These are phyloP conservation scores for Acestrorhynchus altus DNA, from an alignment of 2,797 vertebrate genomes.

Conservation along the genomic window DNA sequence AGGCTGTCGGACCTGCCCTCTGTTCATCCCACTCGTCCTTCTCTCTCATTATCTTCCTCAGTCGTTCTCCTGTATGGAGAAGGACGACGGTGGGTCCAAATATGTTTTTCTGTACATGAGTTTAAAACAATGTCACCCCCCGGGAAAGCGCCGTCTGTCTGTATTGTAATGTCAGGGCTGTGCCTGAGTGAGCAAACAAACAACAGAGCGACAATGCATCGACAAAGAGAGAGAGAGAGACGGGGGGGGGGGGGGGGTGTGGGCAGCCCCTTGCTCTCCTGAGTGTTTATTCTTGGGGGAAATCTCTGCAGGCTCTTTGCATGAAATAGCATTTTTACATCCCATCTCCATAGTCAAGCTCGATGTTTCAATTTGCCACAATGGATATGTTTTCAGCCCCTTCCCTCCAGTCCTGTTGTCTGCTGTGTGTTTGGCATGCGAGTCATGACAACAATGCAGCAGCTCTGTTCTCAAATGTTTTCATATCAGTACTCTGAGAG, in stretches of 20 bases:
- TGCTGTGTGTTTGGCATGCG: conserved; percentile 11
- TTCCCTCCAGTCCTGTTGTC: conserved; percentile 9
- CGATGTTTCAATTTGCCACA: conserved; percentile 44
- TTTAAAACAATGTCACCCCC: background rate
- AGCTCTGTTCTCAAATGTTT: background rate
- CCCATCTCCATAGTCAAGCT: conserved; percentile 19
- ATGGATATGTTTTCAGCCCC: conserved; percentile 17
- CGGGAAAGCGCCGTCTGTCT: conserved; percentile 72
- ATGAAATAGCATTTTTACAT: conserved; percentile 33
- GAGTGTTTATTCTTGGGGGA: conserved; percentile 46
- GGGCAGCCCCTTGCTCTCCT: conserved; percentile 29
- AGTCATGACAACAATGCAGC: conserved; percentile 30
- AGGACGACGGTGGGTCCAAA: background rate
- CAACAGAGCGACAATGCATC: conserved; percentile 70
- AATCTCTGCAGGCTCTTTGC: conserved; percentile 28
- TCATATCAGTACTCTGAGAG: background rate
- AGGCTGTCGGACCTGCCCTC: background rate
- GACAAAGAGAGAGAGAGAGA: background rate
- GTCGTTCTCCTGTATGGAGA: background rate
- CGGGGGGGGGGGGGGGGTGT: background rate
- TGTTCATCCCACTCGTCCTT: conserved; percentile 50
- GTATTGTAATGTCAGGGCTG: conserved; percentile 72
- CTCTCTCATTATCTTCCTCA: conserved; percentile 61
- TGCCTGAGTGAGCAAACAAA: conserved; percentile 76
- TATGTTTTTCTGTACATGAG: background rate